A percentile compares a stretch with the other conserved stretches of the same genome.
These are phyloP conservation scores for Danionella cerebrum DNA, from an alignment of 2,113 vertebrate genomes.

Conservation along the genomic window DNA sequence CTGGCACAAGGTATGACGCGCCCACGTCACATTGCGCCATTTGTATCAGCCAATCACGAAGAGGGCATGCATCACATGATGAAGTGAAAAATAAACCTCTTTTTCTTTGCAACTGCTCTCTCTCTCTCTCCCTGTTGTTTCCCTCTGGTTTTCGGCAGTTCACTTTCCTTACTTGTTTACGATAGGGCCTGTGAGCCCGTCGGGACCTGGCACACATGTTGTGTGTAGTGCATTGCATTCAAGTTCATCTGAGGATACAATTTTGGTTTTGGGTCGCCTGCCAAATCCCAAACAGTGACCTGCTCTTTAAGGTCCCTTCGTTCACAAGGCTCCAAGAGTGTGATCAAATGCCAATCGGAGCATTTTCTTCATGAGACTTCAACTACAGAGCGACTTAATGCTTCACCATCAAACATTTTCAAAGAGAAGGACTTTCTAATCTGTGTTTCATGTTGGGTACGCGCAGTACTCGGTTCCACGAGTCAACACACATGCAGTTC, in stretches of 20 bases:
- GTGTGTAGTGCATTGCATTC: slow-evolving; percentile 56
- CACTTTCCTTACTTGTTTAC: slow-evolving; percentile 51
- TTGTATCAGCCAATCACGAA: slow-evolving; percentile 73
- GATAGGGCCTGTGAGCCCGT: slow-evolving; percentile 57
- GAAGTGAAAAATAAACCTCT: neutral
- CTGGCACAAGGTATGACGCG: slow-evolving; percentile 64
- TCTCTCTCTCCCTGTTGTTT: neutral
- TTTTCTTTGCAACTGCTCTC: neutral
- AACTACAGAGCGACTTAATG: slow-evolving; percentile 31
- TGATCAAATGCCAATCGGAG: slow-evolving; percentile 62
- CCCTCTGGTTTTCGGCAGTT: neutral
- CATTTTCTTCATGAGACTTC: slow-evolving; percentile 54
- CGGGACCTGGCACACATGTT: slow-evolving; percentile 56
- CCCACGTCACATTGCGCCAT: slow-evolving; percentile 93
- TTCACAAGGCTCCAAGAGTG: slow-evolving; percentile 53
- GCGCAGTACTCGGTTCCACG: too few relatives aligned
- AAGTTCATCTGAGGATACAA: slow-evolving; percentile 68
- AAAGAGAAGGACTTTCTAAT: too few relatives aligned
- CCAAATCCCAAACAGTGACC: slow-evolving; percentile 66
- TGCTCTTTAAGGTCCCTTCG: slow-evolving; percentile 60
- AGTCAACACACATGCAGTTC: too few relatives aligned
- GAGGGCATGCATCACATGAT: neutral
- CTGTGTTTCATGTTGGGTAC: too few relatives aligned
- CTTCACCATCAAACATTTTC: slow-evolving; percentile 22
- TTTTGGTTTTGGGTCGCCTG: slow-evolving; percentile 64